A percentile compares a stretch with the other conserved stretches of the same genome.
These are phyloP conservation scores for Cinara cedri DNA, from an alignment of 2,888 invertebrate species.

Conservation along the genomic window DNA sequence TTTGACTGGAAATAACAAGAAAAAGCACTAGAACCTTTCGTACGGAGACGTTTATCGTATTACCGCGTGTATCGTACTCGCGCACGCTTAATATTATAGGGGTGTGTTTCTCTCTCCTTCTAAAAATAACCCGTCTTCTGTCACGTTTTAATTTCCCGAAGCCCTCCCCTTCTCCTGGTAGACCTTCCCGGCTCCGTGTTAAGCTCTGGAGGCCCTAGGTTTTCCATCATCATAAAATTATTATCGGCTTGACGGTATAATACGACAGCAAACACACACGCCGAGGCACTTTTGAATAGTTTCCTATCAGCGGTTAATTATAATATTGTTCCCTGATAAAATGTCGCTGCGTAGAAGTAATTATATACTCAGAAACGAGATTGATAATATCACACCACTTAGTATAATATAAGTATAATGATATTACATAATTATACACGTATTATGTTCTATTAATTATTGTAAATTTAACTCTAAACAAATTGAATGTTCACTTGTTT, in stretches of 20 bases:
- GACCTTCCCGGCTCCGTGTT: no score
- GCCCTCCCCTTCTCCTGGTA: no score
- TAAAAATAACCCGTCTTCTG: slow-evolving; percentile 13
- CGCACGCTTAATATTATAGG: slow-evolving; percentile 6
- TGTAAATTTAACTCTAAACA: background rate
- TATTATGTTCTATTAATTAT: background rate
- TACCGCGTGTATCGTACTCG: background rate
- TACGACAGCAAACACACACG: slow-evolving; percentile 16
- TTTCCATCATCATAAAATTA: slow-evolving; percentile 5
- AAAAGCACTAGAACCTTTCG: slow-evolving; percentile 45
- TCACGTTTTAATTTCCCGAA: slow-evolving; percentile 15
- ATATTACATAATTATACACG: no score
- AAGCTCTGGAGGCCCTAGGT: background rate
- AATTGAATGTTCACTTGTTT: no score
- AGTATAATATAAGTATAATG: background rate
- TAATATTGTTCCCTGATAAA: background rate
- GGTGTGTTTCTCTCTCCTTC: slow-evolving; percentile 2
- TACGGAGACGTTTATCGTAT: slow-evolving; percentile 29
- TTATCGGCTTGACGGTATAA: slow-evolving; percentile 21
- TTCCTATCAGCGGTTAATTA: slow-evolving; percentile 34
- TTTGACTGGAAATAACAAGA: slow-evolving; percentile 43
- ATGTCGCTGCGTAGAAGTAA: background rate
- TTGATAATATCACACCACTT: background rate
- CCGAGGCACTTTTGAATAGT: slow-evolving; percentile 24
- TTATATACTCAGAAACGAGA: slow-evolving; percentile 15